A percentile compares a stretch with the other conserved stretches of the same genome.
These are phyloP conservation scores for Melinopterus prodromus DNA, from an alignment of 2,888 invertebrate species.

Conservation along the genomic window DNA sequence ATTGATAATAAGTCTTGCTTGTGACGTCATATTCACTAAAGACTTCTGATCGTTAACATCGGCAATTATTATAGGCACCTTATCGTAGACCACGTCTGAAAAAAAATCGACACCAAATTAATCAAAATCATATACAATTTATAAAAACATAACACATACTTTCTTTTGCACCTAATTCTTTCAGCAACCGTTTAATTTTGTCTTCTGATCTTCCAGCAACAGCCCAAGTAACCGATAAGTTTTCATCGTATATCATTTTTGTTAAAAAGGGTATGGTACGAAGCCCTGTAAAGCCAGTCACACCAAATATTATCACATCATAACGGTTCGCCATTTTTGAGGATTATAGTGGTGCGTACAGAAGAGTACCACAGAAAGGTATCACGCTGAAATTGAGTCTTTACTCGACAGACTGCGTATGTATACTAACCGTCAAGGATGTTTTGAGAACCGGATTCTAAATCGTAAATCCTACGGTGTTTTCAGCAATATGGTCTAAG, in stretches of 20 bases:
- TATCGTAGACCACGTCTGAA: conserved; percentile 67
- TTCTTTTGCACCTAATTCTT: conserved; percentile 55
- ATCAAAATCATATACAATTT: background rate
- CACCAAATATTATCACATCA: conserved; percentile 92
- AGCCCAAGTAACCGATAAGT: conserved; percentile 78
- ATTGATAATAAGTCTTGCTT: conserved; percentile 84
- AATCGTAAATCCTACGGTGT: no score
- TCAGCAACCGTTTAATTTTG: conserved; percentile 55
- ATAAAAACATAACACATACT: conserved; percentile 53
- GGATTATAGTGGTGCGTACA: no score
- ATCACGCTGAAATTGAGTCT: no score
- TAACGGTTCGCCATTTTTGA: conserved; percentile 61
- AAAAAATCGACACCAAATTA: no score
- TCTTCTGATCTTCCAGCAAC: conserved; percentile 81
- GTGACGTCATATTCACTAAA: conserved; percentile 80
- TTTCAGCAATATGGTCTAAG: no score
- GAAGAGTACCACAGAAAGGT: no score
- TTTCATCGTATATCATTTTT: conserved; percentile 59
- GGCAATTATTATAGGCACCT: conserved; percentile 77
- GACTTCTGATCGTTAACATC: conserved; percentile 80
- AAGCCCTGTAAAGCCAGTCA: conserved; percentile 93
- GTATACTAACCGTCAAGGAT: no score
- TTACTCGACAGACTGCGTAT: no score
- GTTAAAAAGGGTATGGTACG: conserved; percentile 76
- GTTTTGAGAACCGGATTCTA: no score